A percentile compares a stretch with the other conserved stretches of the same genome.
Conservation (phyloP, 2,113 vertebrate genomes). For the Saguinus midas region DNA sequence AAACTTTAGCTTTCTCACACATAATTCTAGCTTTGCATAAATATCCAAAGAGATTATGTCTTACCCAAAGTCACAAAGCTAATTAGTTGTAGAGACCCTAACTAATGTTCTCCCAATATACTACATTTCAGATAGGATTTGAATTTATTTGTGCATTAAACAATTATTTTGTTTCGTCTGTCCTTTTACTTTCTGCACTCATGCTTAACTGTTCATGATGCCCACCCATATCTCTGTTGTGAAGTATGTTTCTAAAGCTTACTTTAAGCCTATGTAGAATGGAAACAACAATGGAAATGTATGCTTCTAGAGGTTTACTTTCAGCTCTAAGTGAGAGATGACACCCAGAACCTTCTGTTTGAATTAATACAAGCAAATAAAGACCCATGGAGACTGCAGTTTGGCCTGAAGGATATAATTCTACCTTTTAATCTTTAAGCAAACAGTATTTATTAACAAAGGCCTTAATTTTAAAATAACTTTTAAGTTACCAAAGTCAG, state of each 20-base stretch:
- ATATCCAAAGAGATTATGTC: neutral
- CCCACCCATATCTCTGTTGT: neutral
- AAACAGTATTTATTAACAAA: constrained; percentile 25
- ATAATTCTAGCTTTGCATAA: constrained; percentile 31
- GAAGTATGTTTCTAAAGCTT: neutral
- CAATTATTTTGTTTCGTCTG: neutral
- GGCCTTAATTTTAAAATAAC: constrained; percentile 40
- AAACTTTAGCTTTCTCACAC: constrained; percentile 9
- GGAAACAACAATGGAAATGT: neutral
- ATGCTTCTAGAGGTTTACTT: neutral
- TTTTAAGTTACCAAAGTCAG: neutral
- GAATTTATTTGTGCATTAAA: neutral
- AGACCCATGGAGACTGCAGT: neutral
- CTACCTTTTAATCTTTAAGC: neutral
- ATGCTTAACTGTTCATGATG: constrained; percentile 1
- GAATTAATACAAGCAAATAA: neutral
- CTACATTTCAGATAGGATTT: constrained; percentile 10
- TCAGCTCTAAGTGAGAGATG: neutral
- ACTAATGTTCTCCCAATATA: neutral
- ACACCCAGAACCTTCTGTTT: neutral
- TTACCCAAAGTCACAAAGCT: neutral
- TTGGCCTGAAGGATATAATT: neutral
- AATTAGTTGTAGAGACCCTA: neutral
- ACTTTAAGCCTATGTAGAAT: neutral
- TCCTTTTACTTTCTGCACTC: neutral